phyloP scores from a whole-genome alignment of 2,888 invertebrate species.

The Parelbella ahira region DNA sequence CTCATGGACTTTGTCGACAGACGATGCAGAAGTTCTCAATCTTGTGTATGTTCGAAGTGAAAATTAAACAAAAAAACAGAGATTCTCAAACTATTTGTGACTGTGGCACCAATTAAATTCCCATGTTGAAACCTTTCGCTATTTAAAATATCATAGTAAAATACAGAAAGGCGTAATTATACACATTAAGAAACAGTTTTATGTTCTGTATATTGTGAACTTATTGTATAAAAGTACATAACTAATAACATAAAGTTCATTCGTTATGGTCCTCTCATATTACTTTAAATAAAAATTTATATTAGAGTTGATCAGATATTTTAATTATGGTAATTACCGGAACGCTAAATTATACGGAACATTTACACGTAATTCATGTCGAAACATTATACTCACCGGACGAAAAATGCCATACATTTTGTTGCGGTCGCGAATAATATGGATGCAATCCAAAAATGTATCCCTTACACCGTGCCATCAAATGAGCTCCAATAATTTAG shows the following conservation, averaged over 20 bases:
- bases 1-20: constrained; percentile 59
- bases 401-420: constrained; percentile 49
- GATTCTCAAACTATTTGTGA: too few species aligned
- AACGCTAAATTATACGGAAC: constrained; percentile 13
- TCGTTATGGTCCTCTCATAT: too few species aligned
- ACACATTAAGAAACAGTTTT: too few species aligned
- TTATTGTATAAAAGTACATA: too few species aligned
- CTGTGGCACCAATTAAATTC: too few species aligned
- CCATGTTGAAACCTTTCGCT: too few species aligned
- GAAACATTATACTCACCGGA: constrained; percentile 44
- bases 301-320: too few species aligned
- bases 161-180: too few species aligned
- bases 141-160: too few species aligned
- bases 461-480: constrained; percentile 41
- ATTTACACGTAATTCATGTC: constrained; percentile 11
- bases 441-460: constrained; percentile 68
- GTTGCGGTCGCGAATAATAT: constrained; percentile 63
- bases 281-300: too few species aligned
- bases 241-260: too few species aligned
- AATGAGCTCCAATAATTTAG: constrained; percentile 39
- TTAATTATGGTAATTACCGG: constrained; percentile 14
- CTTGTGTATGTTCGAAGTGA: constrained; percentile 30
- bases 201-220: too few species aligned
- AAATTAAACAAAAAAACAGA: background rate
- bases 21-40: constrained; percentile 27